Evolutionary conservation across 2,888 invertebrate genomes (phyloP).

Genomic region (Cremastinae sp.): DNA sequence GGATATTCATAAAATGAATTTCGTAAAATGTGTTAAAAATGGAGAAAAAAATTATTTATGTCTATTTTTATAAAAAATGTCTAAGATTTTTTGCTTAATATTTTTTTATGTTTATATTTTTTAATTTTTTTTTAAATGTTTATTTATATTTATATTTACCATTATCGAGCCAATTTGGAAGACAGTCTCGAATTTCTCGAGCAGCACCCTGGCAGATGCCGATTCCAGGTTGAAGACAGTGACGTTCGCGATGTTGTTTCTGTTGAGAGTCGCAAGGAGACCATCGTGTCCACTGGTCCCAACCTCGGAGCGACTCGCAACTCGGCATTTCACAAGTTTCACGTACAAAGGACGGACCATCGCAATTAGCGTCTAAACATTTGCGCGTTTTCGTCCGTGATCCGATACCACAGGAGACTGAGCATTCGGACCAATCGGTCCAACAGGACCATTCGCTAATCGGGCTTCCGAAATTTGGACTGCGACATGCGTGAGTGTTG

Average conservation of each 20-base stretch:
- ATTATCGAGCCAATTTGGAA: constrained; percentile 75
- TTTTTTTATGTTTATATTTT: not conserved
- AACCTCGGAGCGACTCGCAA: constrained; percentile 87
- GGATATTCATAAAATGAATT: too few relatives aligned
- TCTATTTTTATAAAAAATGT: too few relatives aligned
- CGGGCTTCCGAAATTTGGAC: constrained; percentile 52
- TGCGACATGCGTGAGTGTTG: constrained; percentile 86
- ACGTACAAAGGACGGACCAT: constrained; percentile 84
- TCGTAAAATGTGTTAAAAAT: too few relatives aligned
- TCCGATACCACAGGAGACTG: constrained; percentile 88
- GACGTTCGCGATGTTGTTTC: constrained; percentile 86
- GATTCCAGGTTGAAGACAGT: constrained; percentile 83
- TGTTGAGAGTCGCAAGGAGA: constrained; percentile 84
- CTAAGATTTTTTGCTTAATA: not conserved
- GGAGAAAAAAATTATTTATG: too few relatives aligned
- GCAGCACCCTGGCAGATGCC: constrained; percentile 87
- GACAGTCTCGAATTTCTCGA: constrained; percentile 86
- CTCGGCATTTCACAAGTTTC: constrained; percentile 86
- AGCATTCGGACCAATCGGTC: constrained; percentile 92
- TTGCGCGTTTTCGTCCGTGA: constrained; percentile 85
- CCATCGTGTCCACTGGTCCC: constrained; percentile 90
- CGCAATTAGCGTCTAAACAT: constrained; percentile 83
- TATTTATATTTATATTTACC: constrained; percentile 67
- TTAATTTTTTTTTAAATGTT: not conserved
- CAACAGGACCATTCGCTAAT: constrained; percentile 92